phyloP scores from a whole-genome alignment of 1,140 invertebrate species.

The Apis laboriosa region DNA sequence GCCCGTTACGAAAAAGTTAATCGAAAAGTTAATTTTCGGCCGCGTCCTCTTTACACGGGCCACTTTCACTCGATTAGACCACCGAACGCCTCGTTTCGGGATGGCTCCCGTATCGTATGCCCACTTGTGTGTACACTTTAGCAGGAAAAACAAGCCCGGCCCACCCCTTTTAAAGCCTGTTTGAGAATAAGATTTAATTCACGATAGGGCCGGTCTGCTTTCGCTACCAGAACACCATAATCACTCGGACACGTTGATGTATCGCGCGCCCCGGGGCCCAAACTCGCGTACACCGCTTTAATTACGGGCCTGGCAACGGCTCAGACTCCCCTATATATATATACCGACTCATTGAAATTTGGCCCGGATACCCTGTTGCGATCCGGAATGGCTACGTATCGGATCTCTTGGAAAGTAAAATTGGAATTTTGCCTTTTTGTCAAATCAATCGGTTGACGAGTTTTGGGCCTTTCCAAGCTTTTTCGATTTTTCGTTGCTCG shows the following conservation, averaged over 20 bases:
- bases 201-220: conserved; percentile 61
- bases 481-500: no score
- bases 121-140: background rate
- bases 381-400: background rate
- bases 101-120: no score
- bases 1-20: conserved; percentile 13
- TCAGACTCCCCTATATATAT: conserved; percentile 13
- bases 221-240: conserved; percentile 64
- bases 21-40: conserved; percentile 46
- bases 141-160: conserved; percentile 41
- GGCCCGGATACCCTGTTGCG: conserved; percentile 7
- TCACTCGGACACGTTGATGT: conserved; percentile 67
- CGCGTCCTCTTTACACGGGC: conserved; percentile 51
- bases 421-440: background rate
- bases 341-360: conserved; percentile 64
- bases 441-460: background rate
- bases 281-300: conserved; percentile 53
- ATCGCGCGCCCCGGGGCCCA: conserved; percentile 45
- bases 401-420: conserved; percentile 27
- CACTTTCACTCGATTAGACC: conserved; percentile 61
- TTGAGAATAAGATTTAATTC: conserved; percentile 70
- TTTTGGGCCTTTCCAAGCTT: background rate
- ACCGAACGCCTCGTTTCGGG: no score
- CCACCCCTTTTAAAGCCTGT: conserved; percentile 6
- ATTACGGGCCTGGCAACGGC: conserved; percentile 57